Evolutionary conservation across 1,140 invertebrate genomes (phyloP), one percentile per base, ranked within the genome.

Genomic region (Drosophila kohkoa): DNA sequence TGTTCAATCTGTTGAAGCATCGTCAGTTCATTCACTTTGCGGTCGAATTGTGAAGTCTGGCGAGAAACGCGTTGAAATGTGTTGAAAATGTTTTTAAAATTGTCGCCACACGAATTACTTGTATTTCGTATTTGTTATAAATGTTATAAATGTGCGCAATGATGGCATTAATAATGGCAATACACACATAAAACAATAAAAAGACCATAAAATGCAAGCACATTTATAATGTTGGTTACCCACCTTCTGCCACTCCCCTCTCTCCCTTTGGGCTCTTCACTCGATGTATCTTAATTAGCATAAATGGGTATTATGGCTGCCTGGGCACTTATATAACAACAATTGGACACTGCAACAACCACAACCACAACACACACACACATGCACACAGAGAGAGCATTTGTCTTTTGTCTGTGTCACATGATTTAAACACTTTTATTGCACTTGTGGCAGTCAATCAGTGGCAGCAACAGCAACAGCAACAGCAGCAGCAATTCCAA

Each of bases 201-300:
- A 65, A 45, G 66, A 45, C 77, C 83, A 87, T 87, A 80, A 87
- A 87, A 87, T 83, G 83, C 82, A 87, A 86, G 71, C 78, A 65
- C 68, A 75, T 75, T 65, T 41, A 75, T 71, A 70, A 70, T 70
- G 66, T 35, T 43, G 55, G 82, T 67, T 83, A 58, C 52, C 49
- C 38, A 45, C 10, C 55, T 10, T 43, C 55, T 8, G 0, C 3
- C 13, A 10, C 11, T 8, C 15, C 52, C 28, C 8, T 30, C 16
- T 1, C 10, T 48, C 16, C 46, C 75, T 59, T 10, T 25, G 20
- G 20, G 20, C 49, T 30, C 48, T 68, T 52, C 75, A 77, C 65
- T 79, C 69, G 80, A 88, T 82, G 83, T 87, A 80, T 88, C 83
- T 87, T 87, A 87, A 87, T 87, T 87, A 87, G 82, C 82, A 87